Conservation (phyloP, 2,113 vertebrate species). For the Calonectris borealis region DNA sequence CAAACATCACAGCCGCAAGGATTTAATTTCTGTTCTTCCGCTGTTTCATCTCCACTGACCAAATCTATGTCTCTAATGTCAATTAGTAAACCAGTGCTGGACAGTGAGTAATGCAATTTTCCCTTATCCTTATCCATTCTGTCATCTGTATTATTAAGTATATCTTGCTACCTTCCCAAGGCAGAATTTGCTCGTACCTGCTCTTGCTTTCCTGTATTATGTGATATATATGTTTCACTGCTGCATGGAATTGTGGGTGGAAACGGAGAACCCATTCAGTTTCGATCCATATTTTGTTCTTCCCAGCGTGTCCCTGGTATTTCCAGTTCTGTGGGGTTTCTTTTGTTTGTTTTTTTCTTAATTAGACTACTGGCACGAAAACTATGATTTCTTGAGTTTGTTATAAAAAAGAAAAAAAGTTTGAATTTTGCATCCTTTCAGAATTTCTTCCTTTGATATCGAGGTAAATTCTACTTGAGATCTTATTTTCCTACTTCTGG, state of each 20-base stretch:
- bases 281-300: background rate
- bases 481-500: background rate
- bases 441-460: background rate
- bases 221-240: background rate
- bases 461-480: background rate
- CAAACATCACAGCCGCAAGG: slow-evolving; percentile 64
- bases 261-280: background rate
- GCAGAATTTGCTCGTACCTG: background rate
- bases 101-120: slow-evolving; percentile 81
- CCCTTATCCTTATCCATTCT: background rate
- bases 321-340: background rate
- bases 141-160: background rate
- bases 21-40: slow-evolving; percentile 78
- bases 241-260: background rate
- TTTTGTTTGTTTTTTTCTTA: background rate
- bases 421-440: background rate
- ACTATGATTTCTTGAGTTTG: background rate
- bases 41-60: slow-evolving; percentile 82
- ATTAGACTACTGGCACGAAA: background rate
- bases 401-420: background rate
- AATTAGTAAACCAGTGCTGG: slow-evolving; percentile 87
- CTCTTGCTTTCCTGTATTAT: background rate
- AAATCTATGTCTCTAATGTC: slow-evolving; percentile 93
- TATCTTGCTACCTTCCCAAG: background rate
- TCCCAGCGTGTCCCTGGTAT: background rate